These are phyloP conservation scores for Eira barbara DNA, from an alignment of 2,113 vertebrate genomes.

Conservation along the genomic window DNA sequence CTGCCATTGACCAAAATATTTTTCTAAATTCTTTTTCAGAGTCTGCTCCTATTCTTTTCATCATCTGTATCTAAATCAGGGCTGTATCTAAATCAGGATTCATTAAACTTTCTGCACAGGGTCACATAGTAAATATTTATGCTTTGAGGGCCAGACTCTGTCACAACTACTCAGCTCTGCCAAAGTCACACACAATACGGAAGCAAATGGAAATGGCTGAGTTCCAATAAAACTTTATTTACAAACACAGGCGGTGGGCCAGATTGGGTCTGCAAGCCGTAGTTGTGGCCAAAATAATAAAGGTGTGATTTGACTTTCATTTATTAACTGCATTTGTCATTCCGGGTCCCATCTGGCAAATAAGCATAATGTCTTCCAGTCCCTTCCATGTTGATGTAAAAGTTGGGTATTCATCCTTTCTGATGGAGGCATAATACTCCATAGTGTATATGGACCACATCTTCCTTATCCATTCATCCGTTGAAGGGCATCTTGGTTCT, in stretches of 20 bases:
- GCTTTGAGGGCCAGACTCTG: neutral
- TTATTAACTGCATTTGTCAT: neutral
- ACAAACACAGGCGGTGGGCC: neutral
- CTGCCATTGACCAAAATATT: neutral
- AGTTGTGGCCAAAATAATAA: conserved; percentile 25
- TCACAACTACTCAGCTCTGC: neutral
- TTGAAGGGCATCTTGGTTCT: too few species aligned
- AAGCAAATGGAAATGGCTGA: neutral
- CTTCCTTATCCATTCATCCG: too few species aligned
- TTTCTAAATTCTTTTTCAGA: neutral
- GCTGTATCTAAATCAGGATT: neutral
- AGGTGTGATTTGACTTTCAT: conserved; percentile 13
- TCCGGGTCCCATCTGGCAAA: neutral
- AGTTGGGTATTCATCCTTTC: too few species aligned
- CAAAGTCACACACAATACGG: neutral
- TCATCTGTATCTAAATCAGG: neutral
- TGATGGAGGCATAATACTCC: too few species aligned
- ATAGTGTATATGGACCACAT: too few species aligned
- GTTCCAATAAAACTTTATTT: conserved; percentile 42
- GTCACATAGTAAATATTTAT: neutral
- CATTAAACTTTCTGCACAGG: neutral
- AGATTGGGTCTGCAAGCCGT: neutral
- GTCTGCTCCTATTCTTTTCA: neutral
- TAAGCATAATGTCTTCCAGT: neutral
- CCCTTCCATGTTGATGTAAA: too few species aligned